A percentile compares a stretch with the other conserved stretches of the same genome.
These are phyloP conservation scores for Odontocerum albicorne DNA, from an alignment of 2,888 invertebrate genomes.

Conservation along the genomic window DNA sequence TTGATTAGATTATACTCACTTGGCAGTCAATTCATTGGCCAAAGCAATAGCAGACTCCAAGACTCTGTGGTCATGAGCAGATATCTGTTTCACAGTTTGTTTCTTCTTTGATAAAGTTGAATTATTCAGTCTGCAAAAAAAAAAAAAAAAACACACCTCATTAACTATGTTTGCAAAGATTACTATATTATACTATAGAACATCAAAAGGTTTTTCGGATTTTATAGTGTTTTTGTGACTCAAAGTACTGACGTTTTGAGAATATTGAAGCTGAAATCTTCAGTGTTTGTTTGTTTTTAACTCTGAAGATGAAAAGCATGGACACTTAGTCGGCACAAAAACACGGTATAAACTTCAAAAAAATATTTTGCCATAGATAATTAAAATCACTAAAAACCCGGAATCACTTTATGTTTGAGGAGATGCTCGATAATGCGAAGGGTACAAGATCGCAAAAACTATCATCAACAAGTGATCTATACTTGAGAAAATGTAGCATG, in stretches of 20 bases:
- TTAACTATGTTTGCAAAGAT: slow-evolving; percentile 19
- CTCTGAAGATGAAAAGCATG: too few relatives aligned
- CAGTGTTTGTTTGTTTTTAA: too few relatives aligned
- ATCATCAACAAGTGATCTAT: too few relatives aligned
- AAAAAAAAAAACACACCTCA: slow-evolving; percentile 25
- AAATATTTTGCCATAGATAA: too few relatives aligned
- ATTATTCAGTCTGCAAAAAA: slow-evolving; percentile 44
- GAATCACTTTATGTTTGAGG: too few relatives aligned
- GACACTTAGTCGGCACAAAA: too few relatives aligned
- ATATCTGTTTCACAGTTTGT: slow-evolving; percentile 81
- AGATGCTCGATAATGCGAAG: too few relatives aligned
- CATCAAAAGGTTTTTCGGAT: background rate
- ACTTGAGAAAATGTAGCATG: too few relatives aligned
- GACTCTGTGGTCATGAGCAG: slow-evolving; percentile 88
- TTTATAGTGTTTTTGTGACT: background rate
- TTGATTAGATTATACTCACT: slow-evolving; percentile 56
- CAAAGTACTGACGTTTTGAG: background rate
- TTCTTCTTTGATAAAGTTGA: slow-evolving; percentile 46
- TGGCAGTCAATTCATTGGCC: slow-evolving; percentile 86
- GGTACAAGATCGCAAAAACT: too few relatives aligned
- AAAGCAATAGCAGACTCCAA: slow-evolving; percentile 91
- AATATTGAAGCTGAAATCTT: background rate
- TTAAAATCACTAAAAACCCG: too few relatives aligned
- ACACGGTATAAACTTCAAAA: too few relatives aligned
- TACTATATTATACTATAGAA: background rate